These are phyloP conservation scores for Proctacanthus coquilletti DNA, from an alignment of 1,140 invertebrate species.

Conservation along the genomic window DNA sequence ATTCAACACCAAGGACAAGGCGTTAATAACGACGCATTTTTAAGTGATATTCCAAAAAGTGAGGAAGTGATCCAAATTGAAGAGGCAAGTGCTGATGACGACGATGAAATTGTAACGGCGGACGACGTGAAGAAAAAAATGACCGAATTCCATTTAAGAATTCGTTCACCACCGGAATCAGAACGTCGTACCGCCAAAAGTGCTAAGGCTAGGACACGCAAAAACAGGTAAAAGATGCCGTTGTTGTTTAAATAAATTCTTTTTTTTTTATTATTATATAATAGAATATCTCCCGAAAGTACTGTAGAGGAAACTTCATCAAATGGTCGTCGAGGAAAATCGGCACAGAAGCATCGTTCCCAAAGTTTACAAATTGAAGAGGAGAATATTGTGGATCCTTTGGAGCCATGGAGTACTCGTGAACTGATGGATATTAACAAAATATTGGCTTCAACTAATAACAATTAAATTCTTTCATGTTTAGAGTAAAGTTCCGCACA, in stretches of 20 bases:
- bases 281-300: constrained; percentile 30
- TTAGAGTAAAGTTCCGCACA: too few species aligned
- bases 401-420: constrained; percentile 56
- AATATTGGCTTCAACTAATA: constrained; percentile 39
- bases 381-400: too few species aligned
- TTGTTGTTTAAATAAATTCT: constrained; percentile 8
- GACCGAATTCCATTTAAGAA: constrained; percentile 26
- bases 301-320: constrained; percentile 2
- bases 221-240: constrained; percentile 19
- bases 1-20: constrained; percentile 13
- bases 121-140: constrained; percentile 28
- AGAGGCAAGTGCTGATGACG: constrained; percentile 19
- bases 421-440: constrained; percentile 55
- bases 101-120: constrained; percentile 21
- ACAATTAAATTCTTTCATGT: too few species aligned
- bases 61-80: constrained; percentile 12
- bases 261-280: constrained; percentile 10
- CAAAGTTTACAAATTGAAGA: too few species aligned
- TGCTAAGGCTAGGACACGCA: constrained; percentile 21
- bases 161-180: not conserved
- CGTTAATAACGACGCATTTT: constrained; percentile 1
- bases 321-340: constrained; percentile 11
- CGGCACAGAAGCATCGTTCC: constrained; percentile 31
- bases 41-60: not conserved
- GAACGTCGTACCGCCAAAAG: constrained; percentile 15